Conservation (phyloP, 2,113 vertebrate genomes). For the Crocuta crocuta region DNA sequence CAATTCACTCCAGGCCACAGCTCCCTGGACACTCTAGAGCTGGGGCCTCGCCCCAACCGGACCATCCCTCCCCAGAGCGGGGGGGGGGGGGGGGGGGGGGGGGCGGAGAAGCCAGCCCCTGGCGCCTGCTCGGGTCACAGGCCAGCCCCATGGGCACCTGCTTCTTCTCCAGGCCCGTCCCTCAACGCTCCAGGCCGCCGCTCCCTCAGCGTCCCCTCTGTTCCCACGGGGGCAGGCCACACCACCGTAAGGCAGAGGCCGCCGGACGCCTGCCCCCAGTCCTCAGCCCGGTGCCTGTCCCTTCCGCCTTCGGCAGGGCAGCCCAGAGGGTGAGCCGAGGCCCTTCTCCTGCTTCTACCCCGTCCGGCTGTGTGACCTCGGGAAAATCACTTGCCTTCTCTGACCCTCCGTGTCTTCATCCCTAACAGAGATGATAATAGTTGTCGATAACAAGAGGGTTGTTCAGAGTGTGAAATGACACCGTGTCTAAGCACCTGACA, state of each 20-base stretch:
- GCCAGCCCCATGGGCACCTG: background rate
- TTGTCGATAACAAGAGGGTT: background rate
- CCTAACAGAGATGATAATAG: background rate
- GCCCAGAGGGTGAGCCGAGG: background rate
- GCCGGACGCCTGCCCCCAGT: background rate
- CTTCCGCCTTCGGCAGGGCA: background rate
- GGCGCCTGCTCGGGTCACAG: background rate
- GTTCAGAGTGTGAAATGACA: background rate
- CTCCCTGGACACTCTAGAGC: background rate
- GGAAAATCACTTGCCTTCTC: background rate
- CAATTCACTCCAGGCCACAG: background rate
- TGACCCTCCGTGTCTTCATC: background rate
- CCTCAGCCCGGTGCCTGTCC: background rate
- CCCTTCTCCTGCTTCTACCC: background rate
- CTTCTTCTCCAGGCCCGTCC: background rate
- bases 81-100: background rate
- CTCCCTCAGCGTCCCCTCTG: background rate
- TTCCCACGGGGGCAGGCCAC: background rate
- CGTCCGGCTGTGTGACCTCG: background rate
- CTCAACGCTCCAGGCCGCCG: accelerated
- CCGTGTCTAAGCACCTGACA: accelerated
- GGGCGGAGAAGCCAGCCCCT: background rate
- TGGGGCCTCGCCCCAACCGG: background rate
- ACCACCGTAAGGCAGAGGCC: background rate
- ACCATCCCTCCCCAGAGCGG: background rate